These are phyloP conservation scores for Orthosia cruda DNA, from an alignment of 2,888 invertebrate genomes.

Conservation along the genomic window DNA sequence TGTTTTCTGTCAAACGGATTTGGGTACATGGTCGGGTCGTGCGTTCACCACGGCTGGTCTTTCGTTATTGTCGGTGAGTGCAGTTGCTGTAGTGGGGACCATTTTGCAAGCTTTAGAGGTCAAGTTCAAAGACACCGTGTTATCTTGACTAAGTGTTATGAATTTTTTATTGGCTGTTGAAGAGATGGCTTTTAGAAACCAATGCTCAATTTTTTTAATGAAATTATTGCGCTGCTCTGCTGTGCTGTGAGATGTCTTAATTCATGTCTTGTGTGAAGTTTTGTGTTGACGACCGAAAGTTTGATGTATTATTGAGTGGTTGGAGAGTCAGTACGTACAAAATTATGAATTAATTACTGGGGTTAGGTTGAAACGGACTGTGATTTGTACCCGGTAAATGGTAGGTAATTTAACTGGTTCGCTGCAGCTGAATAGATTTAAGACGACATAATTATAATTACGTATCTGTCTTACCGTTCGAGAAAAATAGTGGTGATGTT, in stretches of 20 bases:
- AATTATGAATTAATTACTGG: too few relatives aligned
- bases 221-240: slow-evolving; percentile 59
- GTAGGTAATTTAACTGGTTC: too few relatives aligned
- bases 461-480: too few relatives aligned
- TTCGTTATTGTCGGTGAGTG: slow-evolving; percentile 67
- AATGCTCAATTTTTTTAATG: slow-evolving; percentile 39
- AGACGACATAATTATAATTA: too few relatives aligned
- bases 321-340: neutral
- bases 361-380: too few relatives aligned
- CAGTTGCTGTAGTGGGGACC: slow-evolving; percentile 58
- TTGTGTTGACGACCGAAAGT: neutral
- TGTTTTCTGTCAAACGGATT: slow-evolving; percentile 94
- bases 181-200: slow-evolving; percentile 34
- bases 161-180: slow-evolving; percentile 61
- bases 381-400: too few relatives aligned
- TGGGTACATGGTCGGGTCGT: slow-evolving; percentile 91
- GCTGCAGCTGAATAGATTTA: too few relatives aligned
- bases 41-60: slow-evolving; percentile 72
- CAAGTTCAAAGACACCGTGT: slow-evolving; percentile 72
- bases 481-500: too few relatives aligned
- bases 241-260: slow-evolving; percentile 51
- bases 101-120: slow-evolving; percentile 74
- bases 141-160: slow-evolving; percentile 62
- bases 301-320: neutral
- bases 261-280: slow-evolving; percentile 34